phyloP scores from a whole-genome alignment of 2,113 vertebrate species.

The Apus apus region DNA sequence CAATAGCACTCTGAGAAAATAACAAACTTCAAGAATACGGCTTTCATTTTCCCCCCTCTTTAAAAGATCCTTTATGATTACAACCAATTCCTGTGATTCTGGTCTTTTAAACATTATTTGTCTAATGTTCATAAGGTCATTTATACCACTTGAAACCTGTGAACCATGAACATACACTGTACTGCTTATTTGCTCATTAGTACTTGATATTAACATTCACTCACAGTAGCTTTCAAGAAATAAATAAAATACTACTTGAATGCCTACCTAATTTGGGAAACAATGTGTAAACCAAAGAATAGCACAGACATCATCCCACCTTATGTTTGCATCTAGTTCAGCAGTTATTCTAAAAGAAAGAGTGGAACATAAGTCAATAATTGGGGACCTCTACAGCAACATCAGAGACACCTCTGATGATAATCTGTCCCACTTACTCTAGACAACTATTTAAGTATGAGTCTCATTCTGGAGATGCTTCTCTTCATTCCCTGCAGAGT shows the following conservation, averaged over 20 bases:
- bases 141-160: background rate
- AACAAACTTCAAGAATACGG: background rate
- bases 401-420: background rate
- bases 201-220: background rate
- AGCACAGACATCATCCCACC: background rate
- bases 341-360: background rate
- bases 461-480: conserved; percentile 2
- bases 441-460: background rate
- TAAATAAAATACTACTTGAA: background rate
- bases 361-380: background rate
- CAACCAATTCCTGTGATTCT: background rate
- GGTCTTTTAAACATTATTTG: background rate
- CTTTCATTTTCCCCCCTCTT: background rate
- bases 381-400: background rate
- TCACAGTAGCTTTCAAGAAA: background rate
- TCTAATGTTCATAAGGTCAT: background rate
- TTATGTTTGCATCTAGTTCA: background rate
- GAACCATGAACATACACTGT: background rate
- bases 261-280: background rate
- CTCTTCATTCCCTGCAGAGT: background rate
- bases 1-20: background rate
- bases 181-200: background rate
- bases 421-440: conserved; percentile 35
- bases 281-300: background rate
- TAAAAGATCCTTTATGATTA: background rate